A percentile compares a stretch with the other conserved stretches of the same genome.
These are phyloP conservation scores for Brachionus angularis DNA, from an alignment of 1,140 invertebrate genomes.

Conservation along the genomic window DNA sequence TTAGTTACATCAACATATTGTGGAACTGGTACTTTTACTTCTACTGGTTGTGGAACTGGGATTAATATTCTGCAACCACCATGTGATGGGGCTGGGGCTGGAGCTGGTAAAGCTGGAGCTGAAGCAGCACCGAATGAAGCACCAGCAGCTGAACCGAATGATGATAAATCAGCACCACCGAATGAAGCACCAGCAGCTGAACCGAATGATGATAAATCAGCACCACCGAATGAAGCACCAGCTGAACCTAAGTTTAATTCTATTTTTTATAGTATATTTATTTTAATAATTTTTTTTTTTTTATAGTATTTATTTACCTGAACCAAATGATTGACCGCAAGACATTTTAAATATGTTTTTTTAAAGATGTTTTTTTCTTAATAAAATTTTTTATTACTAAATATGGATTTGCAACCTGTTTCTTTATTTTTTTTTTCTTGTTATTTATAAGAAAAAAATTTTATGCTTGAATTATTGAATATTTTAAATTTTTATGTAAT, in stretches of 20 bases:
- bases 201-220: not conserved
- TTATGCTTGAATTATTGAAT: no score
- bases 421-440: no score
- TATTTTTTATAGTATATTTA: not conserved
- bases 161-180: not conserved
- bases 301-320: no score
- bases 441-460: no score
- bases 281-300: not conserved
- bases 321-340: no score
- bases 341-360: no score
- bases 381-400: no score
- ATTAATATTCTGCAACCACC: no score
- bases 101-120: not conserved
- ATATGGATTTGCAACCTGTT: no score
- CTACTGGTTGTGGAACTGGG: not conserved
- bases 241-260: not conserved
- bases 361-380: no score
- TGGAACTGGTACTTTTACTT: not conserved
- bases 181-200: not conserved
- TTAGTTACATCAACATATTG: no score
- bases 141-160: not conserved
- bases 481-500: no score
- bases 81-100: conserved; percentile 3
- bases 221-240: not conserved
- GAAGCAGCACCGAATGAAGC: not conserved